Base-by-base conservation (phyloP, 2,888 invertebrate genomes). In the Spodoptera picta region DNA sequence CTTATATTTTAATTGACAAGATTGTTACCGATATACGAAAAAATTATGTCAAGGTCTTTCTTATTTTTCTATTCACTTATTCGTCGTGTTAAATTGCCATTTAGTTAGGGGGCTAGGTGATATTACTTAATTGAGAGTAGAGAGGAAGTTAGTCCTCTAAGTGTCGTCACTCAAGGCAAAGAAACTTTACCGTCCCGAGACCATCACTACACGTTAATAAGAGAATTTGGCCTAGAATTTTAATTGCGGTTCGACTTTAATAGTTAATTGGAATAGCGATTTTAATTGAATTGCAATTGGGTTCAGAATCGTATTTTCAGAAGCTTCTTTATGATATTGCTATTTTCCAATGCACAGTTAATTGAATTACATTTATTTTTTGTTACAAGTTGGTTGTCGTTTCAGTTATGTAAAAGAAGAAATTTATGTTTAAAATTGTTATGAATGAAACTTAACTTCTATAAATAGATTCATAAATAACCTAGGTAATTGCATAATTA, bases 171-270 rank as follows among this genome's bases (percentile, higher is more conserved):
- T 50, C n/a, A 55, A 60, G 19, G 19, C 19, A 60, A 19, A 50
- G 12, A 42, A 60, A 45, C 50, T 56, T 31, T 45, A 36, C 53
- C 42, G 9, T 27, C 36, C 19, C 31, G 44, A 43, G 43, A 19
- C 48, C 45, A 19, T 60, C 47, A 47, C 47, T 36, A 51, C 50
- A 36, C 43, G 27, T 56, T 36, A 64, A 48, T 50, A 46, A 48
- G 14, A 58, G 54, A 23, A 49, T 43, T 68, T 61, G 74, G 45
- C 62, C 75, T 55, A 70, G 42, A 61, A 57, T 68, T 68, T 61
- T 52, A 61, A 68, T 68, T 73, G 47, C 36, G 24, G 23, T 50
- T 24, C 47, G 24, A 51, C 53, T 56, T n/a, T 9, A 7, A 36
- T 7, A 36, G 23, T 54, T 71, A 71, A 59, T 71, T 51, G 23